Conservation (phyloP, 1,140 invertebrate genomes). For the Drosophila equinoxialis region DNA sequence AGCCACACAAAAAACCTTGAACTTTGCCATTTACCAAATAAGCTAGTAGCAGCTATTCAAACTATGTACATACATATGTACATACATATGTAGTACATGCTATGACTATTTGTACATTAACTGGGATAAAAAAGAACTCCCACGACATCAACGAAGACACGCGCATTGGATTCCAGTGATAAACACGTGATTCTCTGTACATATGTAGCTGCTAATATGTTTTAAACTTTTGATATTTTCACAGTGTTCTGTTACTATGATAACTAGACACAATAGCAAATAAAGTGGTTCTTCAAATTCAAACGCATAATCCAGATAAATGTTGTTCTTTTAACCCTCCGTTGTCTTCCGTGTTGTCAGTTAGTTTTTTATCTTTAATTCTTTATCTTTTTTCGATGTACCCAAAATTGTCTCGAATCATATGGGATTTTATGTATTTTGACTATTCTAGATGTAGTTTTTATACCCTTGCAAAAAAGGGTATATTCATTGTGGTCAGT, state of each 20-base stretch:
- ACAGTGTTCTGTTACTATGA: neutral
- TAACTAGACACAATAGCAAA: neutral
- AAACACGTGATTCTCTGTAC: slow-evolving; percentile 77
- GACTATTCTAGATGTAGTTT: no score
- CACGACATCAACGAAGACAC: slow-evolving; percentile 49
- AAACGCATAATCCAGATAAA: no score
- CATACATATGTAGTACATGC: neutral
- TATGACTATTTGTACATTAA: slow-evolving; percentile 16
- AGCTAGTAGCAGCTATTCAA: slow-evolving; percentile 27
- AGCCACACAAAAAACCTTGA: slow-evolving; percentile 59
- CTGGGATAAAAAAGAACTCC: slow-evolving; percentile 35
- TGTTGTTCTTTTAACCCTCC: no score
- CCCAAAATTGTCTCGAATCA: no score
- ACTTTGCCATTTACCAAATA: slow-evolving; percentile 65
- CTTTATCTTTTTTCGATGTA: no score
- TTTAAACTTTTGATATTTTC: neutral
- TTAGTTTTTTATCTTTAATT: no score
- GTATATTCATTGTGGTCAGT: no score
- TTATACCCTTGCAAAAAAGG: no score
- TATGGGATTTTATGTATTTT: no score
- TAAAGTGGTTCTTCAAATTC: no score
- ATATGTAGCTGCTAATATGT: slow-evolving; percentile 54
- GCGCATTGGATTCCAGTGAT: slow-evolving; percentile 70
- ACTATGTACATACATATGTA: slow-evolving; percentile 29
- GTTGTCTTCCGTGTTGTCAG: no score